These are phyloP conservation scores for Elaphurus davidianus DNA, from an alignment of 2,113 vertebrate species.

Conservation along the genomic window DNA sequence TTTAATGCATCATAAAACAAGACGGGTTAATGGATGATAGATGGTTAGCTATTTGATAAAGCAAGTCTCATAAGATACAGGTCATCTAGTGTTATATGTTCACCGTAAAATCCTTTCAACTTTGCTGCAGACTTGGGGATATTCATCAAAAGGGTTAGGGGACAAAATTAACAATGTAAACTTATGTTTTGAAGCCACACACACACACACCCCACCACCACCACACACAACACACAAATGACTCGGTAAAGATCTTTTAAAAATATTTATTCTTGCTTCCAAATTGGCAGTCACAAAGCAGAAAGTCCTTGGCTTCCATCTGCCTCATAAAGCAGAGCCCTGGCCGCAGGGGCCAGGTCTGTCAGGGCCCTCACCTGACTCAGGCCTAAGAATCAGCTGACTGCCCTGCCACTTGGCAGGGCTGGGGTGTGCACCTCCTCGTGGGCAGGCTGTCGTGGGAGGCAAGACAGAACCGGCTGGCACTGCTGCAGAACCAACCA, in stretches of 20 bases:
- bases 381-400: slow-evolving; percentile 79
- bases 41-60: not conserved
- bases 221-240: not conserved
- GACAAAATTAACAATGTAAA: not conserved
- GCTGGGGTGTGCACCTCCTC: slow-evolving; percentile 67
- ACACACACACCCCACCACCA: not conserved
- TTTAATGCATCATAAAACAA: slow-evolving; percentile 2
- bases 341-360: slow-evolving; percentile 63
- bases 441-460: slow-evolving; percentile 75
- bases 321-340: slow-evolving; percentile 61
- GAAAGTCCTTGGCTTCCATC: slow-evolving; percentile 68
- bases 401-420: slow-evolving; percentile 60
- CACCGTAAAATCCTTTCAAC: not conserved
- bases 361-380: slow-evolving; percentile 77
- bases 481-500: slow-evolving; percentile 70
- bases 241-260: not conserved
- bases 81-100: not conserved
- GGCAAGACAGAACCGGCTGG: slow-evolving; percentile 81
- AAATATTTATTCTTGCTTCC: slow-evolving; percentile 30
- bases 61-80: not conserved
- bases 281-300: not conserved
- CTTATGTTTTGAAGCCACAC: not conserved
- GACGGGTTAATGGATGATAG: not conserved
- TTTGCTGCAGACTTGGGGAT: not conserved
- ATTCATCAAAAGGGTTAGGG: not conserved